Percentiles rank a stretch among this genome's conserved stretches.
Conservation (phyloP, 2,797 vertebrate genomes). For the Cygnus olor region DNA sequence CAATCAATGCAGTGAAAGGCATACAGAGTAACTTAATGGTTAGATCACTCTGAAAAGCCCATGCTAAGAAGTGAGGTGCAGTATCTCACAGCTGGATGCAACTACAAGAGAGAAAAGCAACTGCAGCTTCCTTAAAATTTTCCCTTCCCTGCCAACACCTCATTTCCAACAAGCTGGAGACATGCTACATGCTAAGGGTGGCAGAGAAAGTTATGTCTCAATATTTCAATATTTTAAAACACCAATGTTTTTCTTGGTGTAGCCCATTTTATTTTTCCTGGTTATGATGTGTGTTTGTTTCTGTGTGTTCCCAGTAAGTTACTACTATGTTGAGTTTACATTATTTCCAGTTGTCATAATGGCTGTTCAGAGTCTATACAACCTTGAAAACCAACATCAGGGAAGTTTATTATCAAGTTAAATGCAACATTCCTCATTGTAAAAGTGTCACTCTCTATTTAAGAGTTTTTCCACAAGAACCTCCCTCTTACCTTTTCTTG, state of each 20-base stretch:
- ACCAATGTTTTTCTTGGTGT: background rate
- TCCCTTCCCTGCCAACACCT: background rate
- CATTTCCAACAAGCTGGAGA: background rate
- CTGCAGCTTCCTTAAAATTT: background rate
- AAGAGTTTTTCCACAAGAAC: background rate
- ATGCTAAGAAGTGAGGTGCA: background rate
- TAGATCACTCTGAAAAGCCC: background rate
- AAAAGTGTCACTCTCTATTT: background rate
- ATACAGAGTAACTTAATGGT: background rate
- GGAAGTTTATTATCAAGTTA: background rate
- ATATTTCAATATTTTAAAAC: background rate
- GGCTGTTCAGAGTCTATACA: background rate
- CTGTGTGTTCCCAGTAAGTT: background rate
- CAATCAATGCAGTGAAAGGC: background rate
- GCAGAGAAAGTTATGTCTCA: background rate
- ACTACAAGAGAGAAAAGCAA: background rate
- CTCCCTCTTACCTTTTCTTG: background rate
- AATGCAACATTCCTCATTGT: background rate
- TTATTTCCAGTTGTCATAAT: background rate
- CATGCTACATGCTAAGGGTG: background rate
- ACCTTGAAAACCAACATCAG: background rate
- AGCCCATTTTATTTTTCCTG: background rate
- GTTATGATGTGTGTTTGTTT: background rate
- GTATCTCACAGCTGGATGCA: background rate
- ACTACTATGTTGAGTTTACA: background rate